Evolutionary conservation across 2,888 invertebrate species (phyloP), one percentile per base, ranked within the genome.

Genomic region (Sesia apiformis): DNA sequence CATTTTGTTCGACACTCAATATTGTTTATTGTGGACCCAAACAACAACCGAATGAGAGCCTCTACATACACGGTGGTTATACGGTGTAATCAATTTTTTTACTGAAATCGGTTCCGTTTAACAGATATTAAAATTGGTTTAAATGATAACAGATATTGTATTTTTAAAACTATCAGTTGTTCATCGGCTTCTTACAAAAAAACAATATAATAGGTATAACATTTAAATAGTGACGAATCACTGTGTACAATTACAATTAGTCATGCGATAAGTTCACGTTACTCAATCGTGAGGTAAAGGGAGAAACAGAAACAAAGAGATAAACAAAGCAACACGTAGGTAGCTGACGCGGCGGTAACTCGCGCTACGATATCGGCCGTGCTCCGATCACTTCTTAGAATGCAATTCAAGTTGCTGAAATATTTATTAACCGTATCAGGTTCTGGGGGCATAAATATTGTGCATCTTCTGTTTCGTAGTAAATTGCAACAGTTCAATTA

Each of bases 361-460:
- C 77, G 76, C 67, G 65, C 66, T 65, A 67, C 63, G 67, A 72
- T 81, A 78, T 78, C 74, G 68, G 66, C 57, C 57, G 56, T 57
- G 57, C 66, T 61, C 64, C 56, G 64, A 67, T 67, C 72, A 71
- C 62, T 87, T 87, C 84, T 82, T 70, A 76, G 88, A 86, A 87
- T 71, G 79, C 81, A 75, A 81, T 77, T 71, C 76, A 74, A 78
- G 76, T 78, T 77, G 74, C 70, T 74, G 74, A 81, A 80, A 76
- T 84, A 82, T 85, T 86, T 86, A 87, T 81, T 80, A 76, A 77
- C 74, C 76, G 79, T 83, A 86, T 87, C 86, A 78, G 66, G 72
- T 84, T 82, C 76, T 78, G 65, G 46, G 7, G 23, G 46, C 46
- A 46, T 46, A 8, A 46, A 8, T 46, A 46, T 46, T 46, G 46